Evolutionary conservation across 2,888 invertebrate species (phyloP).

Genomic region (Brachynemurus nebulosus): DNA sequence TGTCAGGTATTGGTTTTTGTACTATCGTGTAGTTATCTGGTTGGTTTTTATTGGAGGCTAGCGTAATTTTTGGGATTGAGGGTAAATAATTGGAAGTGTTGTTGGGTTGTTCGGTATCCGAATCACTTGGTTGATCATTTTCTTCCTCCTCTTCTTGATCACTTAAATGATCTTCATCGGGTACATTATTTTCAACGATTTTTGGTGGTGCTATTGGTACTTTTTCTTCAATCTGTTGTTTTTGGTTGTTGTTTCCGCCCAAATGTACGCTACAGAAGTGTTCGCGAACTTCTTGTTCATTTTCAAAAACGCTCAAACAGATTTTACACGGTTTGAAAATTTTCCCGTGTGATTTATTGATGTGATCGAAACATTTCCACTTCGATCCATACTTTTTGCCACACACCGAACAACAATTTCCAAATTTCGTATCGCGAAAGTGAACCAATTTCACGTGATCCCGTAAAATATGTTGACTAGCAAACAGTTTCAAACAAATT

Average conservation of each 20-base stretch:
- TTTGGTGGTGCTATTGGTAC: background rate
- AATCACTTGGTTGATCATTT: background rate
- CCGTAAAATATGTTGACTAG: constrained; percentile 38
- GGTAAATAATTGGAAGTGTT: background rate
- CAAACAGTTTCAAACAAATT: constrained; percentile 40
- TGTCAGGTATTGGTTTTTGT: background rate
- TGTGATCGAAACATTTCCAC: constrained; percentile 44
- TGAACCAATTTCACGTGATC: constrained; percentile 40
- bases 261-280: constrained; percentile 33
- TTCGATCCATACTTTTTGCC: constrained; percentile 44
- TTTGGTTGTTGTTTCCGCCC: constrained; percentile 2
- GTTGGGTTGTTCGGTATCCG: constrained; percentile 7
- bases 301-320: constrained; percentile 42
- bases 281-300: constrained; percentile 33
- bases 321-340: constrained; percentile 42
- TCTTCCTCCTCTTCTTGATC: constrained; percentile 10
- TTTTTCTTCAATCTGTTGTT: background rate
- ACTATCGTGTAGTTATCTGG: constrained; percentile 3
- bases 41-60: constrained; percentile 6
- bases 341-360: constrained; percentile 42
- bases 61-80: constrained; percentile 7
- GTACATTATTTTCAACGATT: background rate
- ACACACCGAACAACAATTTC: constrained; percentile 42
- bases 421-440: constrained; percentile 32
- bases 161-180: background rate